phyloP scores from a whole-genome alignment of 2,113 vertebrate species.

The Shinisaurus crocodilurus region DNA sequence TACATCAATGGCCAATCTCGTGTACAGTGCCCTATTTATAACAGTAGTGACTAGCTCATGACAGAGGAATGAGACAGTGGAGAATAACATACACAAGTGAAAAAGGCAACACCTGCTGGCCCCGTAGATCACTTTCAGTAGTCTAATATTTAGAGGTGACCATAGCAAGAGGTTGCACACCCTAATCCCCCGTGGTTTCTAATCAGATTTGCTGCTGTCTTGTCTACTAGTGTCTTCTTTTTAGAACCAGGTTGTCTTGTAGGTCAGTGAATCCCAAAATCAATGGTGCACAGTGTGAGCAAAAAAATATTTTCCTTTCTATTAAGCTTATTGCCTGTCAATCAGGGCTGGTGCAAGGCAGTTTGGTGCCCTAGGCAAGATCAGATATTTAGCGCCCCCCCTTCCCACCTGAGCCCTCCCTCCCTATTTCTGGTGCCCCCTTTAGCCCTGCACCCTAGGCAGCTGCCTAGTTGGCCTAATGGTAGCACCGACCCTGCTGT shows the following conservation, averaged over 20 bases:
- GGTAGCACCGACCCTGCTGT: too few relatives aligned
- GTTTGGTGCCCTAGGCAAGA: too few relatives aligned
- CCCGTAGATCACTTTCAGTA: not conserved
- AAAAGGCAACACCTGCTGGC: not conserved
- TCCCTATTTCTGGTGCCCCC: too few relatives aligned
- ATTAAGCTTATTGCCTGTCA: not conserved
- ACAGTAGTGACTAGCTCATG: not conserved
- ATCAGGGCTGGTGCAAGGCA: too few relatives aligned
- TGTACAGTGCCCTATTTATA: not conserved
- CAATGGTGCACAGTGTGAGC: not conserved
- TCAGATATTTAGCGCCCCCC: too few relatives aligned
- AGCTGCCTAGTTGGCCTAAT: too few relatives aligned
- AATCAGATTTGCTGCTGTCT: not conserved
- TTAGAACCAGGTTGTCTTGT: not conserved
- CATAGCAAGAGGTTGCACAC: not conserved
- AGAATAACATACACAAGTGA: not conserved
- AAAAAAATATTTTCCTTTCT: not conserved
- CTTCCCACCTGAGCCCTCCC: too few relatives aligned
- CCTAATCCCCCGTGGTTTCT: not conserved
- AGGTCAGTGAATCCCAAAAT: not conserved
- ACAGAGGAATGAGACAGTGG: not conserved
- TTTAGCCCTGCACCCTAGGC: too few relatives aligned
- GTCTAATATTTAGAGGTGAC: not conserved
- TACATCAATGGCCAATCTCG: slow-evolving; percentile 59
- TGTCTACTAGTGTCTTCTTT: not conserved